phyloP scores from a whole-genome alignment of 2,797 vertebrate genomes.

The Molossus alvarezi region DNA sequence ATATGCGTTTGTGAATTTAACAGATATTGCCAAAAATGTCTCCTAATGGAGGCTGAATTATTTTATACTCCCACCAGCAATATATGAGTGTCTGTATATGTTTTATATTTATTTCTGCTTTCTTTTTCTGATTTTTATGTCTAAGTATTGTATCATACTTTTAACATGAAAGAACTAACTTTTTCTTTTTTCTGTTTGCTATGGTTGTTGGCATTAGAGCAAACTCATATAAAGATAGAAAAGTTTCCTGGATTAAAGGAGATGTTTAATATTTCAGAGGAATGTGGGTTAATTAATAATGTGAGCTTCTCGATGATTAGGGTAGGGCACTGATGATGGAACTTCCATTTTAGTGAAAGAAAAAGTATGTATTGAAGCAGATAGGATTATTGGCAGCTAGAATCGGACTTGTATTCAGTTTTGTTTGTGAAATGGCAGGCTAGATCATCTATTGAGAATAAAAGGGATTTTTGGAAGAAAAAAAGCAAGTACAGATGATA shows the following conservation, averaged over 20 bases:
- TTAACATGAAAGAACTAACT: not conserved
- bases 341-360: not conserved
- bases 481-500: not conserved
- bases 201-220: not conserved
- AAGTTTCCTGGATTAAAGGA: not conserved
- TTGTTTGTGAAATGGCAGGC: not conserved
- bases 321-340: not conserved
- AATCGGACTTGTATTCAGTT: not conserved
- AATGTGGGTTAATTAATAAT: not conserved
- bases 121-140: not conserved
- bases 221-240: not conserved
- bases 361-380: not conserved
- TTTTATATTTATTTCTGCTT: constrained; percentile 38
- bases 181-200: constrained; percentile 6
- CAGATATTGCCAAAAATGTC: not conserved
- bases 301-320: not conserved
- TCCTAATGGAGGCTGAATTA: not conserved
- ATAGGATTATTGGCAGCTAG: not conserved
- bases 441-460: constrained; percentile 26
- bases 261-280: not conserved
- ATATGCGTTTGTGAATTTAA: not conserved
- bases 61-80: not conserved
- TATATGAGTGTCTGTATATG: not conserved
- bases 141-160: not conserved
- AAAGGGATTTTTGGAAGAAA: not conserved